Evolutionary conservation across 2,797 vertebrate genomes (phyloP).

Genomic region (Menidia menidia): DNA sequence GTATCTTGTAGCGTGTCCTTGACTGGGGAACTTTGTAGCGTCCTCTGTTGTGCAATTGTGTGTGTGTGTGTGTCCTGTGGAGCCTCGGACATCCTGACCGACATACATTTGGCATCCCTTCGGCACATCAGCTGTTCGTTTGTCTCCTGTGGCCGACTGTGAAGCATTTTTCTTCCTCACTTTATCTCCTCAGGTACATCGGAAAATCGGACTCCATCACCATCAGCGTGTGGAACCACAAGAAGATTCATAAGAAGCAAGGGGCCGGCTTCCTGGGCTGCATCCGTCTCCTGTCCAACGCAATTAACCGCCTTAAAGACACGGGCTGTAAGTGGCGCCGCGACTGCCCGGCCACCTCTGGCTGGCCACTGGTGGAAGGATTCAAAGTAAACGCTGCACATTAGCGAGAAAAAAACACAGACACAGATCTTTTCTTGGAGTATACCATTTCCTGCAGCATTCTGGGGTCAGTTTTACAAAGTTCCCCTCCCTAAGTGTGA

Average conservation of each 20-base stretch:
- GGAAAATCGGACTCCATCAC: constrained; percentile 98
- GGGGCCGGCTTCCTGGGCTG: constrained; percentile 98
- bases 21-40: constrained; percentile 4
- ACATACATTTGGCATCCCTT: not conserved
- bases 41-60: not conserved
- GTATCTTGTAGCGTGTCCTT: constrained; percentile 26
- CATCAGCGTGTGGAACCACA: constrained; percentile 99
- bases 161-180: not conserved
- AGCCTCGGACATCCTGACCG: constrained; percentile 31
- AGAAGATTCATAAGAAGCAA: constrained; percentile 99
- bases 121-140: not conserved
- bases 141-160: not conserved
- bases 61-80: constrained; percentile 4
- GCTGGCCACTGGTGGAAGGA: not conserved
- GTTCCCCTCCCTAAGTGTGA: not conserved
- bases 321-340: constrained; percentile 92
- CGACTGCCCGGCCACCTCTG: not conserved
- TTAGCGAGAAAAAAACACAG: not conserved
- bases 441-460: not conserved
- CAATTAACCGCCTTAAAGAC: constrained; percentile 98
- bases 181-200: constrained; percentile 84
- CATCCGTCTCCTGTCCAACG: constrained; percentile 95
- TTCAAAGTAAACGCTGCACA: not conserved
- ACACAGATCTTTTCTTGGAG: not conserved
- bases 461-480: not conserved